Base-by-base conservation (phyloP, 2,888 invertebrate species). In the Muschampia plurimacula region DNA sequence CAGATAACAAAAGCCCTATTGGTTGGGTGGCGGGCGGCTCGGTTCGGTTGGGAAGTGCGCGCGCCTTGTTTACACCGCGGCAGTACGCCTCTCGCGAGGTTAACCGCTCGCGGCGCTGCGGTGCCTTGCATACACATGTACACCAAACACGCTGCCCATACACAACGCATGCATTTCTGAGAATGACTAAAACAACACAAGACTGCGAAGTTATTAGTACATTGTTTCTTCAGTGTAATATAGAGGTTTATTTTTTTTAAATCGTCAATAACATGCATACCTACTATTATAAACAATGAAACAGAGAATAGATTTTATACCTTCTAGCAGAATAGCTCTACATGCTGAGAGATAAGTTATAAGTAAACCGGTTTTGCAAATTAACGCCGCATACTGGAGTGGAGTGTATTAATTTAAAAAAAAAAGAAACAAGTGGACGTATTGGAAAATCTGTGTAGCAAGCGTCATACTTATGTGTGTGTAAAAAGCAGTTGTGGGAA, bases 11-110 rank as follows among this genome's bases (percentile, higher is more conserved):
- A 22, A 22, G 36, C 60, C 46, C 66, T 59, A 39, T 80, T 75
- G 79, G 76, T 67, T 66, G 72, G 74, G 46, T 68, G 78, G 81
- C 78, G 79, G 81, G 75, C 75, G 79, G 77, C 80, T 60, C 13
- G 60, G n/a, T 6, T 36, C 84, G 83, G 83, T 72, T 63, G 76
- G 81, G 82, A 82, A 85, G 83, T 82, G 85, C 85, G 84, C 83
- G 86, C 88, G 89, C 83, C 88, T 91, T 91, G 90, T 91, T 91
- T 91, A 91, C 76, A 64, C 76, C 64, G 65, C 65, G 64, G 13
- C 55, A 41, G 63, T 28, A 49, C 49, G 36, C 52, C 44, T 55
- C 70, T 57, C 65, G 15, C 70, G 70, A 65, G 65, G 70, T 46
- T 41, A 52, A 49, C 66, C 66, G 60, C 71, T 60, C 66, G 71